Evolutionary conservation across 2,797 vertebrate genomes (phyloP).

Genomic region (Channa striata): DNA sequence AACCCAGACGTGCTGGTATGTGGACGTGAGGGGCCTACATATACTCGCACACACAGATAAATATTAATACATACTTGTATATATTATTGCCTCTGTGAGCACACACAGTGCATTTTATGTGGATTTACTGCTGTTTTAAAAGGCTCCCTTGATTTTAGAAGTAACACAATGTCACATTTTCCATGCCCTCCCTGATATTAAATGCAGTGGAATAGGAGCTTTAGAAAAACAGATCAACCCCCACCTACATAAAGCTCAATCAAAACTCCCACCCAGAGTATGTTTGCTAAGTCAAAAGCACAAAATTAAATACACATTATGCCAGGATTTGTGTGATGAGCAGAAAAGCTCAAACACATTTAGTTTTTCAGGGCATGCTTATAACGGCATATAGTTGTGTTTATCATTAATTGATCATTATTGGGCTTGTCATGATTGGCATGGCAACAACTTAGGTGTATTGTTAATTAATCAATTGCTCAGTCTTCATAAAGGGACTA

Average conservation of each 20-base stretch:
- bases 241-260: slow-evolving; percentile 35
- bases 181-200: slow-evolving; percentile 21
- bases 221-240: slow-evolving; percentile 43
- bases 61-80: slow-evolving; percentile 29
- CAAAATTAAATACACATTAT: slow-evolving; percentile 56
- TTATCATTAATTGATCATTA: not conserved
- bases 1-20: slow-evolving; percentile 26
- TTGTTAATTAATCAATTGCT: too few relatives aligned
- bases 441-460: not conserved
- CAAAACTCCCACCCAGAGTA: slow-evolving; percentile 11
- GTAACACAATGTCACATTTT: slow-evolving; percentile 33
- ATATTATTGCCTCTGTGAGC: not conserved
- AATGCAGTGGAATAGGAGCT: slow-evolving; percentile 36
- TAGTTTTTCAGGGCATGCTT: not conserved
- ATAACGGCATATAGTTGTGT: not conserved
- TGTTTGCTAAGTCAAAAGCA: slow-evolving; percentile 8
- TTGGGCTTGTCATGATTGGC: not conserved
- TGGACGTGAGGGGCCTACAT: slow-evolving; percentile 2
- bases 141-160: slow-evolving; percentile 35
- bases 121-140: slow-evolving; percentile 17
- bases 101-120: slow-evolving; percentile 22
- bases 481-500: too few relatives aligned
- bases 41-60: not conserved
- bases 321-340: slow-evolving; percentile 2
- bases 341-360: not conserved